A percentile compares a stretch with the other conserved stretches of the same genome.
These are phyloP conservation scores for Trilocha varians DNA, from an alignment of 2,888 invertebrate genomes.

Conservation along the genomic window DNA sequence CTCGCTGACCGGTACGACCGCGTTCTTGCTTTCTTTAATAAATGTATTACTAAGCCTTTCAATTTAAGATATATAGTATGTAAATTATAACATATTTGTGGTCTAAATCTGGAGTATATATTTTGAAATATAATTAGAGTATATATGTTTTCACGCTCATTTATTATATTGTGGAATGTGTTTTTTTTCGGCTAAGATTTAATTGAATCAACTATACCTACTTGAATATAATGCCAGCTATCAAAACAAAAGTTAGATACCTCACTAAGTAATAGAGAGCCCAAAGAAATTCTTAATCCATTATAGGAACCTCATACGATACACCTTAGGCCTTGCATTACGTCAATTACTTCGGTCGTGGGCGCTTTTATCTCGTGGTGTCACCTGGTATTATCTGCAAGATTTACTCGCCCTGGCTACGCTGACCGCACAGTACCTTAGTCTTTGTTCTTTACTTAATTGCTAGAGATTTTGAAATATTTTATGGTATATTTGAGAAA, in stretches of 20 bases:
- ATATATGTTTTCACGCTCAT: too few species aligned
- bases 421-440: background rate
- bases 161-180: too few species aligned
- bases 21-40: background rate
- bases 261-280: too few species aligned
- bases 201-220: too few species aligned
- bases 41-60: background rate
- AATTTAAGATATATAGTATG: background rate
- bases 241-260: too few species aligned
- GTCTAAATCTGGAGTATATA: background rate
- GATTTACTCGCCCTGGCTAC: conserved; percentile 51
- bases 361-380: conserved; percentile 44
- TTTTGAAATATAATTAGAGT: too few species aligned
- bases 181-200: too few species aligned
- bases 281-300: too few species aligned
- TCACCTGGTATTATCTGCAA: conserved; percentile 43
- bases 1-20: background rate
- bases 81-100: background rate
- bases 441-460: background rate
- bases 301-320: background rate
- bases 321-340: conserved; percentile 46
- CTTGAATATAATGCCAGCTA: too few species aligned
- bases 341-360: conserved; percentile 62
- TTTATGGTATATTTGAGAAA: background rate
- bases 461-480: background rate